Evolutionary conservation across 2,113 vertebrate species (phyloP).

Genomic region (Hylia prasina): DNA sequence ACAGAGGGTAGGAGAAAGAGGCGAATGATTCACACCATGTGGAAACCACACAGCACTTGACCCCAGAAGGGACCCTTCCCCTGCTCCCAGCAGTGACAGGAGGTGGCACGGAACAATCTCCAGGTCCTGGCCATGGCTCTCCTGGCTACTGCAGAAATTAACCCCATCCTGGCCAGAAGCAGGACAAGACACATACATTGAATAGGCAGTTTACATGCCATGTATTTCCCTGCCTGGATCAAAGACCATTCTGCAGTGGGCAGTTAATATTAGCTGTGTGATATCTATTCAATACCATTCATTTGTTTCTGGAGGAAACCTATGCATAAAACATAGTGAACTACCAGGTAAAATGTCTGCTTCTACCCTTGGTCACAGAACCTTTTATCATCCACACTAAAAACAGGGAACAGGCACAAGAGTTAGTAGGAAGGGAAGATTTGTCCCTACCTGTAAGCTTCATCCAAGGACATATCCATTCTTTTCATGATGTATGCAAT

Average conservation of each 20-base stretch:
- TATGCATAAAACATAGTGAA: neutral
- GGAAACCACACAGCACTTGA: neutral
- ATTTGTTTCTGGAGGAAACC: neutral
- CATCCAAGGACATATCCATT: slow-evolving; percentile 82
- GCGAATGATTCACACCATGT: neutral
- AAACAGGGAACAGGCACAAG: neutral
- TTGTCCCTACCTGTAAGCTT: slow-evolving; percentile 79
- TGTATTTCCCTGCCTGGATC: neutral
- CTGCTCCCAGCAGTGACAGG: neutral
- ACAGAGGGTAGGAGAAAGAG: neutral
- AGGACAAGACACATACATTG: neutral
- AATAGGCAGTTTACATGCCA: neutral
- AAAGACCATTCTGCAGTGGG: neutral
- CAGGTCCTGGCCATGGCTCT: neutral
- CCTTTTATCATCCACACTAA: neutral
- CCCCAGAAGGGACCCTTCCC: neutral
- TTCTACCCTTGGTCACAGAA: neutral
- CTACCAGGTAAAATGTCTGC: neutral
- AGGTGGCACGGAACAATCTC: neutral
- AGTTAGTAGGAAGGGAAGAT: neutral
- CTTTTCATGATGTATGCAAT: slow-evolving; percentile 85
- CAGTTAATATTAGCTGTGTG: neutral
- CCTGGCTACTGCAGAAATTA: neutral
- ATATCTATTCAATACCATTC: neutral
- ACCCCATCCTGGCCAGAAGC: neutral